Base-by-base conservation (phyloP, 2,797 vertebrate species). In the Uromys caudimaculatus region DNA sequence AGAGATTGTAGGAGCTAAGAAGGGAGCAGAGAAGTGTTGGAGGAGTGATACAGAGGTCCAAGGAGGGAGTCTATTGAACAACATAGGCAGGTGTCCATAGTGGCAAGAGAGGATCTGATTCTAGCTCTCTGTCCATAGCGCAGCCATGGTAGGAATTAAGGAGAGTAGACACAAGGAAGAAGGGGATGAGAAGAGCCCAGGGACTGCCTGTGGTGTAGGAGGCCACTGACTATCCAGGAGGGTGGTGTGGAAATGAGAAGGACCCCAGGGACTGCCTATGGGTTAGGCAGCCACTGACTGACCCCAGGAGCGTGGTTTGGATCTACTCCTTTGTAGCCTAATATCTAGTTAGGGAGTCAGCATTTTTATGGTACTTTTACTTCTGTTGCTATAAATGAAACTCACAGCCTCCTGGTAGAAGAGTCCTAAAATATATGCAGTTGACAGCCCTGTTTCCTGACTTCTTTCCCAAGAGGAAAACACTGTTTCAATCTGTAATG, bases 381-480 rank as follows among this genome's bases (percentile, higher is more conserved):
- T 95, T 91, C 91, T 47, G 24, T 81, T 89, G 21, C 95, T 79
- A 64, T 86, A 91, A 91, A 96, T 94, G 77, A 77, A 83, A 24
- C 16, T n/a, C 50, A 83, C 47, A 71, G 64, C n/a, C 38, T 79
- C 44, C 44, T 54, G 21, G 35, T 92, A 44, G 91, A 95, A 93
- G 16, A 82, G 27, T 82, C 60, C 32, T 90, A 85, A 90, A 94
- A 93, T 82, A 78, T 10, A 90, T 62, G 44, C 16, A 64, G 67
- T 60, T 88, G 88, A 84, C 92, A 71, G 44, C 76, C 24, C 19
- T 27, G 60, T 67, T 54, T 62, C 32, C 71, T n/a, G 23, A 85
- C 67, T 97, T 96, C 38, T 73, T 93, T 93, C 64, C 88, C 3
- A 41, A 88, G 76, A 90, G 58, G 38, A 69, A 91, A 62, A 79